These are phyloP conservation scores for Donacobius atricapilla DNA, from an alignment of 2,113 vertebrate genomes.

Conservation along the genomic window DNA sequence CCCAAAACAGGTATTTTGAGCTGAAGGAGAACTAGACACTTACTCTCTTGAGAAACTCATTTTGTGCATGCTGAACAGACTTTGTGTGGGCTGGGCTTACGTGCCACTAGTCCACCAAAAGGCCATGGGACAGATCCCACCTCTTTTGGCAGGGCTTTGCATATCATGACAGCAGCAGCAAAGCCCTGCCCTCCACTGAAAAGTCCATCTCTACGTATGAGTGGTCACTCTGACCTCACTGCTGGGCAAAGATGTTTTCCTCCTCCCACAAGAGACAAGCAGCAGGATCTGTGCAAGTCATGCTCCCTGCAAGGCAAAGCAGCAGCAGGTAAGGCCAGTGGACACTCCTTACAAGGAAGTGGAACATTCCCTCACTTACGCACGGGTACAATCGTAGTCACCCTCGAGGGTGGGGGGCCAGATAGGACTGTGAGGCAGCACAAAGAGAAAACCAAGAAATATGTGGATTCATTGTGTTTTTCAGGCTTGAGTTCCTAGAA, in stretches of 20 bases:
- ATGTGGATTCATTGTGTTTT: fast-evolving
- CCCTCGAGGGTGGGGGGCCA: not conserved
- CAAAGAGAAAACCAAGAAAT: not conserved
- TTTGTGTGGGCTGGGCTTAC: not conserved
- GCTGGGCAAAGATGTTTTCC: not conserved
- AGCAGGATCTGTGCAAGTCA: not conserved
- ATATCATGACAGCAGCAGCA: not conserved
- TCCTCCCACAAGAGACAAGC: not conserved
- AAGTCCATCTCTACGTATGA: not conserved
- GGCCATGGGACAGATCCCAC: not conserved
- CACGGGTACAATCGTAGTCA: not conserved
- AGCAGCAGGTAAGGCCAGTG: not conserved
- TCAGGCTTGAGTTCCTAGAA: not conserved
- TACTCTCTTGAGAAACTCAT: not conserved
- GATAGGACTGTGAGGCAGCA: not conserved
- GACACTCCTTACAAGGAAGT: not conserved
- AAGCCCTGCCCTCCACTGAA: not conserved
- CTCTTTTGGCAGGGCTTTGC: not conserved
- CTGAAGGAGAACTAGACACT: not conserved
- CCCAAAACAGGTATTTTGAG: not conserved
- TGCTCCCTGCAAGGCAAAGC: not conserved
- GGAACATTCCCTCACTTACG: not conserved
- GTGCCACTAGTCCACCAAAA: not conserved
- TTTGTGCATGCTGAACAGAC: not conserved
- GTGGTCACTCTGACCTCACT: not conserved